Conservation (phyloP, 2,888 invertebrate species). For the Taenaris catops region DNA sequence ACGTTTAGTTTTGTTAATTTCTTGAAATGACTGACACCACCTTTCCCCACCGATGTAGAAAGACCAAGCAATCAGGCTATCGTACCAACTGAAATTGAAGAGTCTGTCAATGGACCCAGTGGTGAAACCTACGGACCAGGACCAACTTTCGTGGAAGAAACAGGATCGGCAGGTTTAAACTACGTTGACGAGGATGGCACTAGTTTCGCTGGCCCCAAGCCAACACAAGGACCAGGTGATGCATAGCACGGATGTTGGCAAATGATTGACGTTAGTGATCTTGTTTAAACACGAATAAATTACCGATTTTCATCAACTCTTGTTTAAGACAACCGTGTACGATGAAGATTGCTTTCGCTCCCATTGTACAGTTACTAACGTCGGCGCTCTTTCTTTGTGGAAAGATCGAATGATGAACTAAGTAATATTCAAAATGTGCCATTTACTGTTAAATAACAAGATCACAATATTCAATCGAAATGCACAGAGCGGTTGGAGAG, state of each 20-base stretch:
- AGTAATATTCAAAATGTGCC: slow-evolving; percentile 22
- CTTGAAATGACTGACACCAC: too few species aligned
- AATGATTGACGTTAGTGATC: slow-evolving; percentile 64
- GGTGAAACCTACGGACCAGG: slow-evolving; percentile 29
- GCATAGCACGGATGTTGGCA: slow-evolving; percentile 56
- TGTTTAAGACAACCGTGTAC: slow-evolving; percentile 13
- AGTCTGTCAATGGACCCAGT: slow-evolving; percentile 23
- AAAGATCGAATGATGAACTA: slow-evolving; percentile 24
- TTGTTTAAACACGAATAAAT: slow-evolving; percentile 35
- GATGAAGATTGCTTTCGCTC: slow-evolving; percentile 18
- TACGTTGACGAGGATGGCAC: slow-evolving; percentile 52
- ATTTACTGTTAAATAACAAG: slow-evolving; percentile 37
- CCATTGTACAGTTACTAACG: slow-evolving; percentile 8
- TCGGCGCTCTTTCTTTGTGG: slow-evolving; percentile 23
- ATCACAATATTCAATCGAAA: slow-evolving; percentile 59
- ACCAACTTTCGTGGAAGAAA: slow-evolving; percentile 25
- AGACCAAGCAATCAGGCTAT: slow-evolving; percentile 30
- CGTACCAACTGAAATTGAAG: slow-evolving; percentile 13
- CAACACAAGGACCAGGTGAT: slow-evolving; percentile 73
- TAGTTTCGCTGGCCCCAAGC: slow-evolving; percentile 44
- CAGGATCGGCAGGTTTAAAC: slow-evolving; percentile 39
- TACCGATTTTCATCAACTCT: slow-evolving; percentile 20
- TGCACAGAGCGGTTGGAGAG: slow-evolving; percentile 44
- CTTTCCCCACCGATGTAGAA: slow-evolving; percentile 56
- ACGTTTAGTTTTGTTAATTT: too few species aligned